Base-by-base conservation (phyloP, 2,113 vertebrate genomes). In the Catharus bicknelli region DNA sequence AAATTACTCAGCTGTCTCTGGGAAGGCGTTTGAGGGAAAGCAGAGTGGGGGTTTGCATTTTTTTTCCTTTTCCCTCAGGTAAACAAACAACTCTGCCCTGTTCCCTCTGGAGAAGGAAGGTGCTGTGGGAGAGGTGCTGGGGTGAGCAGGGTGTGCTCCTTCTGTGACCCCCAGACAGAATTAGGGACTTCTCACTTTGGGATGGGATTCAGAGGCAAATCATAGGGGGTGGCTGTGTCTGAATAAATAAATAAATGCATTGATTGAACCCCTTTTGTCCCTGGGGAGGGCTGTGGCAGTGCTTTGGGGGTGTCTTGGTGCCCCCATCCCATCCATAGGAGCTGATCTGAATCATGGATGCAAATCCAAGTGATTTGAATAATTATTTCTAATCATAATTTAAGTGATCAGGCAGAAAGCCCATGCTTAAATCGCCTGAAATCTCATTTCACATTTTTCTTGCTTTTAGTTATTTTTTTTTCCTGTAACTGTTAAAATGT, bases 121-220 rank as follows among this genome's bases (percentile, higher is more conserved):
- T 42, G 29, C 36, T 32, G 23, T 59, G 76, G 58, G 50, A 72
- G n/a, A 8, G 43, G 40, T 14, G 27, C 34, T 50, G 84, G 36
- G 15, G 7, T 0, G 0, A 51, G 80, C 0, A 0, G 36, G n/a
- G n/a, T 22, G 43, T 51, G 63, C 36, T 62, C 15, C n/a, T 70
- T 20, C 36, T 42, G 58, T 1, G 7, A 9, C 29, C 18, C 34
- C 50, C 1, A 3, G 64, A 72, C 25, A 23, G 45, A 51, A 25
- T 13, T 13, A 4, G 45, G 36, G 72, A 26, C 23, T 15, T 57
- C 11, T 77, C 7, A 47, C 59, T n/a, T 38, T 1, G 1, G 63
- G 36, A 8, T 32, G 43, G 55, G 30, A 5, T 26, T 82, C 0
- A 4, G 38, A 78, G 57, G 55, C 29, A 27, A 42, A 21, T 54